These are phyloP conservation scores for Sebastes cheni DNA, from an alignment of 2,797 vertebrate species.

Conservation along the genomic window DNA sequence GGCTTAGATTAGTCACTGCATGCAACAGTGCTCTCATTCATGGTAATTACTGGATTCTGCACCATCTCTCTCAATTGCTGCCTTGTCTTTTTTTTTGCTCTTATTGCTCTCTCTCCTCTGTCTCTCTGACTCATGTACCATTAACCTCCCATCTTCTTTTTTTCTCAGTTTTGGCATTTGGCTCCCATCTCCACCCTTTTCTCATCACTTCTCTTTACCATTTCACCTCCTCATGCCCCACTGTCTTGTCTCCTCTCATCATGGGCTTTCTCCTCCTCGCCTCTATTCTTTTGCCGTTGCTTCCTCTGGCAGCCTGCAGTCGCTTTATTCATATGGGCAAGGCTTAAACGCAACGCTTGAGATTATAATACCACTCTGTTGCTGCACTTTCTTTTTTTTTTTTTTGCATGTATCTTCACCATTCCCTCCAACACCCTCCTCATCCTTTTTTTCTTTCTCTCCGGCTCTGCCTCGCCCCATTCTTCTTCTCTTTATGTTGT, in stretches of 20 bases:
- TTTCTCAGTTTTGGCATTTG: conserved; percentile 29
- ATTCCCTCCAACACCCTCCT: conserved; percentile 12
- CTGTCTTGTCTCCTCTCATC: conserved; percentile 40
- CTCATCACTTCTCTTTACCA: conserved; percentile 33
- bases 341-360: conserved; percentile 47
- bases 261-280: neutral
- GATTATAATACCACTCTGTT: conserved; percentile 56
- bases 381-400: conserved; percentile 48
- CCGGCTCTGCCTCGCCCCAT: neutral
- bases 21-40: conserved; percentile 44
- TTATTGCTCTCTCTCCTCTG: neutral
- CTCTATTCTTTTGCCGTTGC: conserved; percentile 9
- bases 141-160: conserved; percentile 35
- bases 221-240: conserved; percentile 24
- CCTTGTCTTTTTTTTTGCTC: neutral
- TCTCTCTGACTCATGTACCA: conserved; percentile 28
- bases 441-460: neutral
- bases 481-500: conserved; percentile 12
- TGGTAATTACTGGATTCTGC: conserved; percentile 45
- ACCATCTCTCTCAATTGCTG: conserved; percentile 21
- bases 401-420: conserved; percentile 25
- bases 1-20: conserved; percentile 36
- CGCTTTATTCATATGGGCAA: conserved; percentile 50
- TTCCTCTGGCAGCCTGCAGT: conserved; percentile 27
- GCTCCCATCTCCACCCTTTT: conserved; percentile 10